A percentile compares a stretch with the other conserved stretches of the same genome.
These are phyloP conservation scores for Nerophis lumbriciformis DNA, from an alignment of 2,113 vertebrate genomes.

Conservation along the genomic window DNA sequence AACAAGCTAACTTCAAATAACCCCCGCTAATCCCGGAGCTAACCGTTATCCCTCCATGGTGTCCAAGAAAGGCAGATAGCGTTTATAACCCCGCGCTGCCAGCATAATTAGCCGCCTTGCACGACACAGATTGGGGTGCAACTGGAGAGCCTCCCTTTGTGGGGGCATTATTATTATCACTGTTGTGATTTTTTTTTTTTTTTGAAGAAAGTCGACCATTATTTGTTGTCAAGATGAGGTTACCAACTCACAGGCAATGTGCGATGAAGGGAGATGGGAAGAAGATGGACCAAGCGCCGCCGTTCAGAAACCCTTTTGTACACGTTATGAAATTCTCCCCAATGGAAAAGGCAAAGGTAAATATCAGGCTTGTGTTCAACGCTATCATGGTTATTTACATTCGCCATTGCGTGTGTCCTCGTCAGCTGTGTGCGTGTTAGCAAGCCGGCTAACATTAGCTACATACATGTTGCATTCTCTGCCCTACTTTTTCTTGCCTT, in stretches of 20 bases:
- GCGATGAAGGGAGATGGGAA: slow-evolving; percentile 68
- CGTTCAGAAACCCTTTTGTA: slow-evolving; percentile 84
- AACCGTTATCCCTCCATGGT: slow-evolving; percentile 57
- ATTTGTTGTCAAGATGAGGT: slow-evolving; percentile 69
- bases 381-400: slow-evolving; percentile 21
- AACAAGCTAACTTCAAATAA: slow-evolving; percentile 47
- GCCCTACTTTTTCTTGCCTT: background rate
- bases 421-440: slow-evolving; percentile 44
- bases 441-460: slow-evolving; percentile 45
- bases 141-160: slow-evolving; percentile 16
- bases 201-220: slow-evolving; percentile 1
- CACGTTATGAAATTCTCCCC: slow-evolving; percentile 80
- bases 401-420: slow-evolving; percentile 3
- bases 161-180: background rate
- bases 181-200: background rate
- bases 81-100: slow-evolving; percentile 50
- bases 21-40: slow-evolving; percentile 62
- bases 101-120: slow-evolving; percentile 52
- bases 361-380: background rate
- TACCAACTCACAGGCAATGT: slow-evolving; percentile 68
- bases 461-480: slow-evolving; percentile 44
- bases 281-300: slow-evolving; percentile 76
- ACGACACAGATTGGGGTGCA: slow-evolving; percentile 17
- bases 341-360: slow-evolving; percentile 84
- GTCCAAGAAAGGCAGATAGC: slow-evolving; percentile 54